phyloP scores from a whole-genome alignment of 2,113 vertebrate genomes.

The Dascyllus trimaculatus region DNA sequence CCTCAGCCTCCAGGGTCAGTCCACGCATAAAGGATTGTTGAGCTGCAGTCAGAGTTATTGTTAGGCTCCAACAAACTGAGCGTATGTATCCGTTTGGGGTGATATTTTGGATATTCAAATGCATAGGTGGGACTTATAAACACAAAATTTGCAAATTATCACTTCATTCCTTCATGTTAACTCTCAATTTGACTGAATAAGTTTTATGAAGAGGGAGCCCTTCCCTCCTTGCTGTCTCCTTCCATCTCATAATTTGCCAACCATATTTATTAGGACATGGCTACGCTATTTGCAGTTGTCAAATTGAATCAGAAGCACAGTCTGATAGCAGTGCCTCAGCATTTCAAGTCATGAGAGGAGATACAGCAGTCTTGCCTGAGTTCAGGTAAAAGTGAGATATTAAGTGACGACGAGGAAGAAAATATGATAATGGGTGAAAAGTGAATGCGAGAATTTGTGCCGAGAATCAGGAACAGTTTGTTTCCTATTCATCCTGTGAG shows the following conservation, averaged over 20 bases:
- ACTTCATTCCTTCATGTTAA: conserved; percentile 3
- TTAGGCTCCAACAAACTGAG: conserved; percentile 1
- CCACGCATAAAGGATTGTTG: conserved; percentile 57
- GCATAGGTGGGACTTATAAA: no score
- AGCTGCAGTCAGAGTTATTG: conserved; percentile 58
- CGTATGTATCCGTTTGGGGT: not conserved
- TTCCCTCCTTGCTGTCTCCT: no score
- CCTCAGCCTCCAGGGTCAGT: conserved; percentile 50
- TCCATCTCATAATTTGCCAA: no score
- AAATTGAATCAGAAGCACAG: no score
- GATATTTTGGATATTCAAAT: conserved; percentile 47
- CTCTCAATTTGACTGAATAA: no score
- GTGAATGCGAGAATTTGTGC: conserved; percentile 1
- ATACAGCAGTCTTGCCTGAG: no score
- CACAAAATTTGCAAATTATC: not conserved
- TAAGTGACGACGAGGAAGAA: not conserved
- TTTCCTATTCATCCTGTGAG: conserved; percentile 27
- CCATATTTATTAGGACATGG: conserved; percentile 30
- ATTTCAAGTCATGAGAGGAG: no score
- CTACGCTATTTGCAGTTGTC: not conserved
- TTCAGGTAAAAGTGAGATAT: not conserved
- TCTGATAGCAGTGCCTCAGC: no score
- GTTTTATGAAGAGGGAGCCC: no score
- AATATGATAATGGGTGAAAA: not conserved
- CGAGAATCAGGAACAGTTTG: conserved; percentile 19